A percentile compares a stretch with the other conserved stretches of the same genome.
Evolutionary conservation across 2,888 invertebrate genomes (phyloP).

Genomic region (Xanthorhoe spadicearia): DNA sequence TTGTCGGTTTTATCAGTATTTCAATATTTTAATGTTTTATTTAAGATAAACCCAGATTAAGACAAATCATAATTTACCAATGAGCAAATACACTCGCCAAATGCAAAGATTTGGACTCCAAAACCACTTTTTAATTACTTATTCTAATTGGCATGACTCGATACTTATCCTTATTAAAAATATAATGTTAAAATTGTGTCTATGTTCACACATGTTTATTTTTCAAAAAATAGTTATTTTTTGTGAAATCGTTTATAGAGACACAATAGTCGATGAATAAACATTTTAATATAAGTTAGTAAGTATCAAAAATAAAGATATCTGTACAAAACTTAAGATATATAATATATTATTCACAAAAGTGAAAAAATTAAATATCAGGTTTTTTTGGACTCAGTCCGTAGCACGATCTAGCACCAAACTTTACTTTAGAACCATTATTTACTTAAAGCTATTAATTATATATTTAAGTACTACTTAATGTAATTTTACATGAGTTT

Average conservation of each 20-base stretch:
- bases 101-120: not conserved
- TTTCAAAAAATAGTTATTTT: not conserved
- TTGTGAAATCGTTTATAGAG: conserved; percentile 20
- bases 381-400: conserved; percentile 75
- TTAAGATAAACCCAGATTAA: not conserved
- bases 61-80: conserved; percentile 1
- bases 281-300: conserved; percentile 25
- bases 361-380: conserved; percentile 69
- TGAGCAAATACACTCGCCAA: not conserved
- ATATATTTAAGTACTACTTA: conserved; percentile 14
- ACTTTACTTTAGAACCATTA: conserved; percentile 57
- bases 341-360: conserved; percentile 73
- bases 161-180: conserved; percentile 69
- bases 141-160: conserved; percentile 83
- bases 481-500: conserved; percentile 4
- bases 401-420: conserved; percentile 83
- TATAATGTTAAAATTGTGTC: conserved; percentile 45
- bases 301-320: conserved; percentile 54
- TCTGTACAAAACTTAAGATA: conserved; percentile 77
- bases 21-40: not conserved
- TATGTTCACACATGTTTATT: conserved; percentile 4
- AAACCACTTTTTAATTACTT: conserved; percentile 43
- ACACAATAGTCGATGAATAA: conserved; percentile 45
- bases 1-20: not conserved
- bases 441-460: conserved; percentile 33